phyloP scores from a whole-genome alignment of 2,888 invertebrate genomes.

The Mayetiola destructor region DNA sequence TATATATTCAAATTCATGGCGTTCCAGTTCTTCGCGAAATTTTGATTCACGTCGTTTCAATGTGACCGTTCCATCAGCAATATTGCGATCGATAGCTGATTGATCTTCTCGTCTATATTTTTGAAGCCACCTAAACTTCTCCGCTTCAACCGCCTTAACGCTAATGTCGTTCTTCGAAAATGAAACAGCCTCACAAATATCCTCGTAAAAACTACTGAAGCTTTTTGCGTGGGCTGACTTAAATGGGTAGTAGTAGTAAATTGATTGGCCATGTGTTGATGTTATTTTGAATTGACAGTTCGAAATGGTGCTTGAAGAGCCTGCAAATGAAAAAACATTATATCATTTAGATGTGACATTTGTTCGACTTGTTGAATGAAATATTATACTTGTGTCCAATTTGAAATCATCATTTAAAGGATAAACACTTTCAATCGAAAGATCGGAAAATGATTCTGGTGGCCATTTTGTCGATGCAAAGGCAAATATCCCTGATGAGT shows the following conservation, averaged over 20 bases:
- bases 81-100: conserved; percentile 21
- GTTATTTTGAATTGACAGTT: conserved; percentile 29
- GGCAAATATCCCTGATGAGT: conserved; percentile 32
- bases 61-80: conserved; percentile 22
- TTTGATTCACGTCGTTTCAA: conserved; percentile 24
- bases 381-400: conserved; percentile 40
- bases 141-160: not conserved
- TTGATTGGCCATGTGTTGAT: conserved; percentile 25
- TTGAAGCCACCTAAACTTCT: conserved; percentile 27
- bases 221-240: conserved; percentile 23
- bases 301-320: conserved; percentile 21
- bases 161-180: not conserved
- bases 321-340: not conserved
- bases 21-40: conserved; percentile 32
- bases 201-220: conserved; percentile 27
- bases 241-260: conserved; percentile 29
- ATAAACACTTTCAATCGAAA: conserved; percentile 65
- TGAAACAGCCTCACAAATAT: conserved; percentile 22
- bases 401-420: conserved; percentile 67
- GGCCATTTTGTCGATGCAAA: conserved; percentile 34
- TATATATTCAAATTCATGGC: conserved; percentile 32
- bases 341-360: not conserved
- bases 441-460: conserved; percentile 57
- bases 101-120: conserved; percentile 29
- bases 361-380: not conserved